These are phyloP conservation scores for Eufriesea mexicana DNA, from an alignment of 1,140 invertebrate species.

Conservation along the genomic window DNA sequence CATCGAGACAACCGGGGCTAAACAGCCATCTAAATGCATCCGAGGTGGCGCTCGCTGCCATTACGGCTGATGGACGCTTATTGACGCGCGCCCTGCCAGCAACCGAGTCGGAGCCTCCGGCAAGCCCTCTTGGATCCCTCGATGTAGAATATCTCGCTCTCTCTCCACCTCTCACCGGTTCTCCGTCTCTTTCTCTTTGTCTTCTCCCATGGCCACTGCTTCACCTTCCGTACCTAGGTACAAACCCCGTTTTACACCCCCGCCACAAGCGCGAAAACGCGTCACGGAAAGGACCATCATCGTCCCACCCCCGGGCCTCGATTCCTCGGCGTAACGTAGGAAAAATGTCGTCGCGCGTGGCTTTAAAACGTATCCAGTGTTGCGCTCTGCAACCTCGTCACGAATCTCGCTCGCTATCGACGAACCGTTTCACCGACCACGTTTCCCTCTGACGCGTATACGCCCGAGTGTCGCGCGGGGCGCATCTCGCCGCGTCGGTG, in stretches of 20 bases:
- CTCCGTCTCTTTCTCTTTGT: slow-evolving; percentile 32
- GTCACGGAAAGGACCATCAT: slow-evolving; percentile 33
- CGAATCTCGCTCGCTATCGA: slow-evolving; percentile 44
- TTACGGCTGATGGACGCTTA: slow-evolving; percentile 83
- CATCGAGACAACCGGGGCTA: slow-evolving; percentile 77
- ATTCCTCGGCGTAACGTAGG: slow-evolving; percentile 42
- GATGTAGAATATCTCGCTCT: slow-evolving; percentile 42
- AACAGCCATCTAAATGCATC: slow-evolving; percentile 84
- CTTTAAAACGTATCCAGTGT: slow-evolving; percentile 35
- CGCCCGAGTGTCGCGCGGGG: too few species aligned
- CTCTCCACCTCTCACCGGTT: slow-evolving; percentile 23
- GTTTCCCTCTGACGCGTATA: neutral
- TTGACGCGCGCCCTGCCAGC: slow-evolving; percentile 80
- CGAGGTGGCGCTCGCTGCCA: slow-evolving; percentile 82
- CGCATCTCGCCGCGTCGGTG: neutral
- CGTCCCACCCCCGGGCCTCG: slow-evolving; percentile 2
- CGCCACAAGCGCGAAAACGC: neutral
- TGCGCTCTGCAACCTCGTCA: slow-evolving; percentile 37
- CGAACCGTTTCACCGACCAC: neutral
- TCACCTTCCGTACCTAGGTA: slow-evolving; percentile 8
- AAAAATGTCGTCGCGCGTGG: slow-evolving; percentile 58
- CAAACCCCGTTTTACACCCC: slow-evolving; percentile 8
- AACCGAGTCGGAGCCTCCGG: slow-evolving; percentile 69
- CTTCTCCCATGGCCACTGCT: slow-evolving; percentile 35
- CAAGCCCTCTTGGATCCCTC: slow-evolving; percentile 69